These are phyloP conservation scores for Acleris cristana DNA, from an alignment of 2,888 invertebrate species.

Conservation along the genomic window DNA sequence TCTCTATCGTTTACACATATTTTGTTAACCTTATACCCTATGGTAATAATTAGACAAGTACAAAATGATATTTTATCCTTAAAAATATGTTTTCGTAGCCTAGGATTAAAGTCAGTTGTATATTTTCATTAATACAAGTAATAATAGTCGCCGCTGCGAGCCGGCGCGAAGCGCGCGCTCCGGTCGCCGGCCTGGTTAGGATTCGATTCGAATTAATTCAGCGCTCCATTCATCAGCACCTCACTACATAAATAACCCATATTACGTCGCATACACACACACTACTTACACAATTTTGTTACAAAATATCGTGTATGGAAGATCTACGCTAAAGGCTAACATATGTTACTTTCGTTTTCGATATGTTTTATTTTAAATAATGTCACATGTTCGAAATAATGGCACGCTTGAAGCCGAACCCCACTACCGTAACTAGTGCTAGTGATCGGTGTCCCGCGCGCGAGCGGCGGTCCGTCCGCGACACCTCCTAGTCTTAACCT, in stretches of 20 bases:
- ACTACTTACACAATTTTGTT: conserved; percentile 53
- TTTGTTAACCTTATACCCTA: conserved; percentile 80
- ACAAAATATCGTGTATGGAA: conserved; percentile 71
- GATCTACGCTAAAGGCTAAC: conserved; percentile 82
- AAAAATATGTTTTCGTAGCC: conserved; percentile 77
- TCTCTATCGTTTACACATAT: conserved; percentile 72
- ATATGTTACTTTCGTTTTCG: conserved; percentile 69
- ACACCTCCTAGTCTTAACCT: conserved; percentile 50
- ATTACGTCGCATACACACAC: conserved; percentile 60
- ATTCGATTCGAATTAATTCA: conserved; percentile 28
- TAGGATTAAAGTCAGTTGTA: conserved; percentile 81
- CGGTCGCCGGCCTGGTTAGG: conserved; percentile 20
- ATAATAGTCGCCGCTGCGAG: conserved; percentile 32
- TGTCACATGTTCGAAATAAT: conserved; percentile 70
- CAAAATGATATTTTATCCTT: conserved; percentile 82
- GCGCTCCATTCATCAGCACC: conserved; percentile 35
- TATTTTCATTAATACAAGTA: conserved; percentile 57
- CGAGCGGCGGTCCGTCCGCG: background rate
- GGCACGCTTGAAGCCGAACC: conserved; percentile 73
- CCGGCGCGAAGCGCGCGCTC: conserved; percentile 16
- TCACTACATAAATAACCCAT: conserved; percentile 47
- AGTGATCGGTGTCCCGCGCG: background rate
- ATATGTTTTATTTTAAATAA: conserved; percentile 78
- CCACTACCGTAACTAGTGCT: conserved; percentile 23
- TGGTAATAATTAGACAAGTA: conserved; percentile 83